These are phyloP conservation scores for Halichoerus grypus DNA, from an alignment of 2,113 vertebrate species.

Conservation along the genomic window DNA sequence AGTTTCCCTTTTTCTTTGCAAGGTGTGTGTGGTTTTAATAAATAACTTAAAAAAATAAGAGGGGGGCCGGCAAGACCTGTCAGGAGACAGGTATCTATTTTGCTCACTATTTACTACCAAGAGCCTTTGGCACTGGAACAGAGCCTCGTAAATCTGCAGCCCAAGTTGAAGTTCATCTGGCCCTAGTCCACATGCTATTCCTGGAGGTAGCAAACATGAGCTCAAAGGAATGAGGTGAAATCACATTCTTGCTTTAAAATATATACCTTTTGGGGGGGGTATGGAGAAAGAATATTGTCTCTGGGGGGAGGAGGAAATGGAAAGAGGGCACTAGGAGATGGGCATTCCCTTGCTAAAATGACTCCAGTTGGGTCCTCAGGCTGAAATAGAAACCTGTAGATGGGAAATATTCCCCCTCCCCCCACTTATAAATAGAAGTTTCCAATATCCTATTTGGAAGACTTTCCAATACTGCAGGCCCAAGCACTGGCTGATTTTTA, in stretches of 20 bases:
- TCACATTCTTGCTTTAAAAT: conserved; percentile 74
- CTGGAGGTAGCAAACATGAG: conserved; percentile 85
- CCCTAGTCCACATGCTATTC: conserved; percentile 88
- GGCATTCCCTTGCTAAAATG: conserved; percentile 56
- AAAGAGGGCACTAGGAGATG: neutral
- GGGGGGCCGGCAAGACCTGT: neutral
- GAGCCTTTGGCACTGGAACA: conserved; percentile 85
- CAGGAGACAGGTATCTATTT: conserved; percentile 76
- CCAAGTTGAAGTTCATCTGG: conserved; percentile 86
- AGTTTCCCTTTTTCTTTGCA: conserved; percentile 79
- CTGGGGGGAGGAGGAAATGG: neutral
- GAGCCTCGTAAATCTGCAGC: conserved; percentile 86
- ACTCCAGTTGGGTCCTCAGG: conserved; percentile 41
- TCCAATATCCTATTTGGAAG: conserved; percentile 71
- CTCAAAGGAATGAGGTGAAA: conserved; percentile 75
- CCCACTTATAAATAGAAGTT: conserved; percentile 72
- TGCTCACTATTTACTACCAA: conserved; percentile 86
- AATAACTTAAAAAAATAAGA: conserved; percentile 65
- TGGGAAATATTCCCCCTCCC: neutral
- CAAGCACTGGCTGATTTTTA: neutral
- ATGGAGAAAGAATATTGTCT: conserved; percentile 36
- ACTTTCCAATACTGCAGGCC: conserved; percentile 45
- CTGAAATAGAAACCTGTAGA: conserved; percentile 73
- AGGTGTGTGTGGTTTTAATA: conserved; percentile 81
- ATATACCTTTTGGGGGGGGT: neutral